Percentiles rank a stretch among this genome's conserved stretches.
These are phyloP conservation scores for Micromussa lordhowensis DNA, from an alignment of 92 coral and sea anemone genomes.

Conservation along the genomic window DNA sequence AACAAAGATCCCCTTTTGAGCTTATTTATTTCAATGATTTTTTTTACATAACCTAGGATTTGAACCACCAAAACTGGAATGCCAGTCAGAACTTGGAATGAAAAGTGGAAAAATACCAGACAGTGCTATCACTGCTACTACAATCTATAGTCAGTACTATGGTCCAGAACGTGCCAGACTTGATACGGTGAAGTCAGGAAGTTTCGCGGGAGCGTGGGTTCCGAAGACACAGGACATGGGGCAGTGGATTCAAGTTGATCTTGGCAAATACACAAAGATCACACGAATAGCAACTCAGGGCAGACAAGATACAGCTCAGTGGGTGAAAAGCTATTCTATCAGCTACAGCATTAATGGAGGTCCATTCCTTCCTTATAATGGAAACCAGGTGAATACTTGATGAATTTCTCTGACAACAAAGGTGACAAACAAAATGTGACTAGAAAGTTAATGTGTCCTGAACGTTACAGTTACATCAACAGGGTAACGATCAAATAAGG, in stretches of 20 bases:
- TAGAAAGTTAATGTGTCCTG: too few species aligned
- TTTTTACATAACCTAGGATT: neutral
- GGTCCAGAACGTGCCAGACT: slow-evolving; percentile 8
- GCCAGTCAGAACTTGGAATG: slow-evolving; percentile 21
- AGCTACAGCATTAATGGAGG: neutral
- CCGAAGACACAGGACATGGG: neutral
- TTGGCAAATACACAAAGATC: neutral
- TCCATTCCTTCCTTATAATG: slow-evolving; percentile 2
- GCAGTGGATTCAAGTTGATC: slow-evolving; percentile 22
- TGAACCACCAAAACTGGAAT: slow-evolving; percentile 10
- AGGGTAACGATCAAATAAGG: too few species aligned
- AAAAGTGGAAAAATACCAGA: slow-evolving; percentile 5
- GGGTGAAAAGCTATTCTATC: slow-evolving; percentile 11
- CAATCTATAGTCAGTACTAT: neutral
- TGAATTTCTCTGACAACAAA: too few species aligned
- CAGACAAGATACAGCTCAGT: slow-evolving; percentile 16
- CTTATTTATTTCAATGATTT: too few species aligned
- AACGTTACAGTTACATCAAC: too few species aligned
- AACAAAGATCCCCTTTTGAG: too few species aligned
- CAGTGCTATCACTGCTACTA: slow-evolving; percentile 8
- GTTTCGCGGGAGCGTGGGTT: slow-evolving; percentile 11
- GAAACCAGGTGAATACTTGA: slow-evolving; percentile 8
- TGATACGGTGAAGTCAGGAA: neutral
- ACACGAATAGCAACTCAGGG: slow-evolving; percentile 21
- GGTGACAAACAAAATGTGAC: too few species aligned